Conservation (phyloP, 1,140 invertebrate genomes). For the Hylyphantes graminicola region DNA sequence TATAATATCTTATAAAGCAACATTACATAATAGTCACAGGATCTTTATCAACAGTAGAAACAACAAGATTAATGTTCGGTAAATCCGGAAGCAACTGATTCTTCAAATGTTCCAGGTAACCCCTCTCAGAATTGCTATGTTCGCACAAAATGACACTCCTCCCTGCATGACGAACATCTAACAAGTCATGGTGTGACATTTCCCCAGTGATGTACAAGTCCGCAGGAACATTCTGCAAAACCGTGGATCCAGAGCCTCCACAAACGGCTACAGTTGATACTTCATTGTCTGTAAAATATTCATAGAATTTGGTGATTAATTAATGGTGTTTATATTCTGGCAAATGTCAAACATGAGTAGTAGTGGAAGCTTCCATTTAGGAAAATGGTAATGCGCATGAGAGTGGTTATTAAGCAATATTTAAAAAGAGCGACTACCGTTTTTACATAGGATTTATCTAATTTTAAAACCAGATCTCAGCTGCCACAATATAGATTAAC, state of each 20-base stretch:
- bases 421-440: too few species aligned
- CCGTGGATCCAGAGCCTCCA: constrained; percentile 86
- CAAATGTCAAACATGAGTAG: too few species aligned
- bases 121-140: constrained; percentile 95
- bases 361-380: not conserved
- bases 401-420: constrained; percentile 14
- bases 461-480: too few species aligned
- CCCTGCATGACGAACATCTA: constrained; percentile 81
- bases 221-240: constrained; percentile 77
- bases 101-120: constrained; percentile 75
- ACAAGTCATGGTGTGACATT: constrained; percentile 94
- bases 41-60: constrained; percentile 82
- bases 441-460: too few species aligned
- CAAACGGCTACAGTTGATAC: constrained; percentile 81
- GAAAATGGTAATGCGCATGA: not conserved
- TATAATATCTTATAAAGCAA: too few species aligned
- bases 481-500: too few species aligned
- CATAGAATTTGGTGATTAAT: too few species aligned
- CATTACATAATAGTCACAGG: constrained; percentile 71
- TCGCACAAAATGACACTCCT: constrained; percentile 89
- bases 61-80: constrained; percentile 72
- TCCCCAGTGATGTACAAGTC: constrained; percentile 92
- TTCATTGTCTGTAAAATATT: constrained; percentile 37
- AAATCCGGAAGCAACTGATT: constrained; percentile 68
- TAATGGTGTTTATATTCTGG: too few species aligned